These are phyloP conservation scores for Ctenopoma kingsleyae DNA, from an alignment of 2,797 vertebrate species.

Conservation along the genomic window DNA sequence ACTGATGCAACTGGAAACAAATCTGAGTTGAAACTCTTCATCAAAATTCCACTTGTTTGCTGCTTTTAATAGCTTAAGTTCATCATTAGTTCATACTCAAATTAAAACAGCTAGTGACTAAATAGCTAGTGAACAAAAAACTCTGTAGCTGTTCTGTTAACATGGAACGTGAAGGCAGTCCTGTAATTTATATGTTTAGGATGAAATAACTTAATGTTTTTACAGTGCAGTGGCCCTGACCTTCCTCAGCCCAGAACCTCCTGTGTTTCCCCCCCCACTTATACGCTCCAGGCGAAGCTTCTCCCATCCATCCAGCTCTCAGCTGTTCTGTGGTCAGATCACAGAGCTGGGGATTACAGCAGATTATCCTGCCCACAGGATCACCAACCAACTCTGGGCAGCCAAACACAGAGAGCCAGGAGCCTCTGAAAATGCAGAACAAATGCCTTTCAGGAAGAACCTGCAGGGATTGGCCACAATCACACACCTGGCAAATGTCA, in stretches of 20 bases:
- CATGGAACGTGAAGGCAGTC: neutral
- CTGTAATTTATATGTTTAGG: neutral
- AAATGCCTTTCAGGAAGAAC: conserved; percentile 62
- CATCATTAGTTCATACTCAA: neutral
- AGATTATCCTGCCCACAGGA: conserved; percentile 79
- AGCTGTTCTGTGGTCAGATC: conserved; percentile 68
- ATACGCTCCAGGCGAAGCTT: conserved; percentile 21
- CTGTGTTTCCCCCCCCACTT: conserved; percentile 2
- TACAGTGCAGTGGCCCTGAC: conserved; percentile 15
- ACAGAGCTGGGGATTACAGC: conserved; percentile 78
- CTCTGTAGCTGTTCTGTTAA: neutral
- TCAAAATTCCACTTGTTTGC: conserved; percentile 3
- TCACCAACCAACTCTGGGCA: conserved; percentile 47
- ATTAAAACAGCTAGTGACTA: neutral
- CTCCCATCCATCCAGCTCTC: conserved; percentile 47
- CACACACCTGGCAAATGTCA: conserved; percentile 67
- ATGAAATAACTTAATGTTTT: conserved; percentile 1
- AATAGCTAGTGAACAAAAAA: neutral
- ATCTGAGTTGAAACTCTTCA: neutral
- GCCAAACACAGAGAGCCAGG: conserved; percentile 45
- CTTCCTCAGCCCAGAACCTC: conserved; percentile 10
- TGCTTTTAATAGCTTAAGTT: neutral
- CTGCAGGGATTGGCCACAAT: conserved; percentile 48
- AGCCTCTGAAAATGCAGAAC: conserved; percentile 58
- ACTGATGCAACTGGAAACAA: conserved; percentile 18